Evolutionary conservation across 2,797 vertebrate species (phyloP), one percentile per base, ranked within the genome.

Genomic region (Ataeniobius toweri): DNA sequence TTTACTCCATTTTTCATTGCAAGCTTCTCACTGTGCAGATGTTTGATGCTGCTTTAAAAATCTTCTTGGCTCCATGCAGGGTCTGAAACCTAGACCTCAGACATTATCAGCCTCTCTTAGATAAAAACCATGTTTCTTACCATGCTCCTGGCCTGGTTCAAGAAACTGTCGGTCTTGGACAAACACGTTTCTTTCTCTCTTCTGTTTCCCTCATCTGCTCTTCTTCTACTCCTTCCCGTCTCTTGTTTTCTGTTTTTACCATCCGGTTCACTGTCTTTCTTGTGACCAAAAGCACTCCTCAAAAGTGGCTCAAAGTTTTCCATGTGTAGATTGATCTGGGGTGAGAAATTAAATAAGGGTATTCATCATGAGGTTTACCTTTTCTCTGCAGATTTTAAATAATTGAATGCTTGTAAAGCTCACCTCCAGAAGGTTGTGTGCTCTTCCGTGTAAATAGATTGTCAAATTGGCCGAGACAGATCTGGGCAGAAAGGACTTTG

Each of bases 371-470:
- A 50, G 22, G 28, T 74, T 61, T 41, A 14, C 6, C 2, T 0
- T n/a, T 1, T 48, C 0, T 14, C 7, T 1, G 9, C 6, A 12
- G 14, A 46, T 5, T 26, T 12, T 7, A 14, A 59, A 53, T 65
- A 58, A 67, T 24, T 3, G 0, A 73, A 48, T 36, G 8, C 2
- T 61, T 0, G 0, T 73, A 22, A 72, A 83, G 91, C 94, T 94
- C 89, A 96, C 97, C 93, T 98, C 96, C 71, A 98, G 84, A 14
- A 97, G 85, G 92, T 96, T 98, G 84, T 96, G 82, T 70, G 96
- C 96, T 89, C 84, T 92, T 3, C 96, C 97, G 48, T 96, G 89
- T 55, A 94, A 78, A 51, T 97, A 95, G 24, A 95, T 44, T 0
- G 96, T 97, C 84, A 97, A 77, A 90, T 97, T 98, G 9, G 89